Percentiles rank a stretch among this genome's conserved stretches.
These are phyloP conservation scores for Lophochroa leadbeateri DNA, from an alignment of 2,113 vertebrate genomes.

Conservation along the genomic window DNA sequence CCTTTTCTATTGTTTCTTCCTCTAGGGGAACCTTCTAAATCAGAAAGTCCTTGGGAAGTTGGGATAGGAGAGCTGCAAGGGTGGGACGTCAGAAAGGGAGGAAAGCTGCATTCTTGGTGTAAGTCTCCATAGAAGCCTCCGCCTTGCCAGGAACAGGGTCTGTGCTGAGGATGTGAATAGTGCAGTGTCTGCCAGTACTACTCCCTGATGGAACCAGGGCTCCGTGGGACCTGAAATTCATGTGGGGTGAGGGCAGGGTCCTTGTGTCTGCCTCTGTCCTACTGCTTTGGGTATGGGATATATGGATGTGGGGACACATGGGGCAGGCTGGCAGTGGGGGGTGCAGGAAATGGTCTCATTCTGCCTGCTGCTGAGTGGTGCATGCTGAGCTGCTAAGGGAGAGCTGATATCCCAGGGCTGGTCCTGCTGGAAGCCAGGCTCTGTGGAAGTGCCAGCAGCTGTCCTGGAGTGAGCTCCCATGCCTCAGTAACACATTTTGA, in stretches of 20 bases:
- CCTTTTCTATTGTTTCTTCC: not conserved
- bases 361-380: not conserved
- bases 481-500: fast-evolving
- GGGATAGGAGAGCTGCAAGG: not conserved
- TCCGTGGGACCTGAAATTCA: not conserved
- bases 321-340: not conserved
- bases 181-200: not conserved
- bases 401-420: not conserved
- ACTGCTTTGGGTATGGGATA: not conserved
- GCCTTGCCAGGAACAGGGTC: not conserved
- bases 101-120: not conserved
- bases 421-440: not conserved
- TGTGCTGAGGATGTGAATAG: not conserved
- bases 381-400: not conserved
- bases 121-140: not conserved
- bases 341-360: not conserved
- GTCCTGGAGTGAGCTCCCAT: not conserved
- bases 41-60: not conserved
- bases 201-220: not conserved
- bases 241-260: not conserved
- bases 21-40: not conserved
- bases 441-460: not conserved
- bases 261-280: not conserved
- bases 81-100: not conserved
- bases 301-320: not conserved